Evolutionary conservation across 2,113 vertebrate genomes (phyloP), one percentile per base, ranked within the genome.

Genomic region (Saccopteryx bilineata): DNA sequence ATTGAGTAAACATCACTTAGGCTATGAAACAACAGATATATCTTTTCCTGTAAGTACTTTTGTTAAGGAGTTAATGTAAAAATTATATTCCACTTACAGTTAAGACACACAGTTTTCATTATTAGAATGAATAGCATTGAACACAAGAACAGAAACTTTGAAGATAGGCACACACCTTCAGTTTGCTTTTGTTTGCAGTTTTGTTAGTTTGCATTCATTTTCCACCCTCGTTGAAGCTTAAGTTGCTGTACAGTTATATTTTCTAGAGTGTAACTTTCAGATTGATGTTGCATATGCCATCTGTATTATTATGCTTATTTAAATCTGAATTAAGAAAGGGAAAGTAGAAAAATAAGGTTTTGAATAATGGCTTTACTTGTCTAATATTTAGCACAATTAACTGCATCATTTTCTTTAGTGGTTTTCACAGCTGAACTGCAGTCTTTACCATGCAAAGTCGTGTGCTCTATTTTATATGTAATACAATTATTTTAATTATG

Each of bases 401-500:
- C 46, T 48, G 1, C 66, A 58, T 60, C 33, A 71, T 96, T 96
- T 96, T 91, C 48, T 78, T 74, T 69, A 58, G 61, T 82, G 81
- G 52, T 94, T 97, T 94, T 90, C 66, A 82, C 65, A 95, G 68
- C 65, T 96, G 81, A 91, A 58, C 52, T 75, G 28, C 9, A 79
- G 33, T 50, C 60, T 86, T 85, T 84, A 65, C 18, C 10, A n/a
- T 79, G n/a, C 10, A 82, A 95, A 95, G 61, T 82, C 12, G 0
- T 65, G 18, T 50, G 5, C 54, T 86, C 56, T 68, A 84, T 94
- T 90, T 74, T 54, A 56, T 54, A 56, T 95, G 31, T 79, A 97
- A 89, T 93, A 74, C 86, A 92, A 66, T 96, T 84, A 93, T 74
- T 97, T 96, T 97, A 96, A 97, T 97, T 97, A 84, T 72, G 33